phyloP scores from a whole-genome alignment of 2,113 vertebrate genomes.

The Leiothrix lutea region DNA sequence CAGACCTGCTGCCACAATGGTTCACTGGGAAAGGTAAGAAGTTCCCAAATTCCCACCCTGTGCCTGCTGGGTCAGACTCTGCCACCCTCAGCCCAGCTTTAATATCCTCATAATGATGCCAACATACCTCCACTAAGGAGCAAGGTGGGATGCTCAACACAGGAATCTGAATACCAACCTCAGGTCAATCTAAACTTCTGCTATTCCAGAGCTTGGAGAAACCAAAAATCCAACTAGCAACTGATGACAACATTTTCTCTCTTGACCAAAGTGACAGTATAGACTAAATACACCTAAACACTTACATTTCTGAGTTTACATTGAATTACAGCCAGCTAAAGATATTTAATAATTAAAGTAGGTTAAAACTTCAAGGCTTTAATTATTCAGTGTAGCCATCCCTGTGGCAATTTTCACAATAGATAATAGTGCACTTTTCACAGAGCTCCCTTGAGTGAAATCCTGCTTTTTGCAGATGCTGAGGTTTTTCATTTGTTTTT shows the following conservation, averaged over 20 bases:
- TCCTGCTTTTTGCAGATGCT: background rate
- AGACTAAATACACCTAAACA: background rate
- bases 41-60: background rate
- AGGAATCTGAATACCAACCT: background rate
- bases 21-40: background rate
- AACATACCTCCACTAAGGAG: background rate
- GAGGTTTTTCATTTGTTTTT: background rate
- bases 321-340: background rate
- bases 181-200: background rate
- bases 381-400: background rate
- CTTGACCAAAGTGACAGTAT: background rate
- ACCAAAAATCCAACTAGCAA: background rate
- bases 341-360: background rate
- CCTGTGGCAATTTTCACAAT: background rate
- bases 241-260: background rate
- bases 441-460: background rate
- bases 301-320: background rate
- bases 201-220: background rate
- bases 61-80: background rate
- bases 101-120: rapidly evolving
- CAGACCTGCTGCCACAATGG: background rate
- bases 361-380: background rate
- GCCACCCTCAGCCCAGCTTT: too few relatives aligned
- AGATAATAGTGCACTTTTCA: background rate
- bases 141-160: background rate